Evolutionary conservation across 2,797 vertebrate genomes (phyloP).

Genomic region (Pseudochirops corinnae): DNA sequence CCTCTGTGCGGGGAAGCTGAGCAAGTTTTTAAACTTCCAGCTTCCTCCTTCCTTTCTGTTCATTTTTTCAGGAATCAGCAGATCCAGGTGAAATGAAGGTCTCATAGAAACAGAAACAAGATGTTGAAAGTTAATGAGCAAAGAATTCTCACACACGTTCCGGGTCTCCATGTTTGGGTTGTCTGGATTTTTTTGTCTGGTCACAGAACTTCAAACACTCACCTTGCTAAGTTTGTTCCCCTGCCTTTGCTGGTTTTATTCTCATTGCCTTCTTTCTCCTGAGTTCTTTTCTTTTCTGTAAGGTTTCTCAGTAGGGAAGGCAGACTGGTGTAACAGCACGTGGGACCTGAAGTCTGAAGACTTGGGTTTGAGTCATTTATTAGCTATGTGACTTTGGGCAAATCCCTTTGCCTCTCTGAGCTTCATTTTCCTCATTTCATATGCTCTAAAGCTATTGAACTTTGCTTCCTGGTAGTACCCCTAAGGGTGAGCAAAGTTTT

Average conservation of each 20-base stretch:
- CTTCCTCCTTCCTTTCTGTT: not conserved
- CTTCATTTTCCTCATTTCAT: not conserved
- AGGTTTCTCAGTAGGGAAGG: not conserved
- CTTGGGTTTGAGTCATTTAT: not conserved
- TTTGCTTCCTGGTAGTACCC: not conserved
- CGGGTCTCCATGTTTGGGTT: not conserved
- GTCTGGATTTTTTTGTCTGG: not conserved
- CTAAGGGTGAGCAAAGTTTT: not conserved
- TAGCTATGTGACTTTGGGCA: not conserved
- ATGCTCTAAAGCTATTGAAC: not conserved
- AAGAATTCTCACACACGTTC: not conserved
- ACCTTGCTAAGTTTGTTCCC: not conserved
- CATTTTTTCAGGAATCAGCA: not conserved
- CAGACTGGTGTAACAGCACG: not conserved
- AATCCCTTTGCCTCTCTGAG: not conserved
- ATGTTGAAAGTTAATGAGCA: not conserved
- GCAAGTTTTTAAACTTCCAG: slow-evolving; percentile 29
- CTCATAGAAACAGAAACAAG: not conserved
- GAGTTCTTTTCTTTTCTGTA: not conserved
- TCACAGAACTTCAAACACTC: not conserved
- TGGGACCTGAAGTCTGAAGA: not conserved
- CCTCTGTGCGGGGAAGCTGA: slow-evolving; percentile 67
- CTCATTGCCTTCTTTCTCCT: not conserved
- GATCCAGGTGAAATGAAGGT: rapidly evolving
- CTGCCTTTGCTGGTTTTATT: not conserved